Base-by-base conservation (phyloP, 2,113 vertebrate genomes). In the Indicator indicator region DNA sequence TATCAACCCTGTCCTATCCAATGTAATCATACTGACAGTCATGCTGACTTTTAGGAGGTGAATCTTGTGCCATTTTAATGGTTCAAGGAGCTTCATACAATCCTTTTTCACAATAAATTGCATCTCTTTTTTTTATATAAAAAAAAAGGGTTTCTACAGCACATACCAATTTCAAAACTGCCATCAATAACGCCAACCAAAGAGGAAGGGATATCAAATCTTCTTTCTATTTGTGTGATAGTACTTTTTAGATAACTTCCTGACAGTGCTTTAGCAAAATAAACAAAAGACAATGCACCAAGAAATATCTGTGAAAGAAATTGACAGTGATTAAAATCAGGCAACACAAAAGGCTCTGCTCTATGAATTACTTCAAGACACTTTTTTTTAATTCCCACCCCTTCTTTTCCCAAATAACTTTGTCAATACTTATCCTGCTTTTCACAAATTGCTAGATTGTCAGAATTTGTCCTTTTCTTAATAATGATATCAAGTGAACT, bases 191-290 rank as follows among this genome's bases (percentile, higher is more conserved):
- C 90, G 16, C 99, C 99, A 96, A 99, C 98, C 95, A 99, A 96
- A 94, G 99, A 99, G 94, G 99, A 99, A 69, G 99, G 98, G 86
- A 99, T 98, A 89, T 99, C 99, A 93, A 99, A 99, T 95, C 99
- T 98, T 93, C 98, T 98, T 97, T 99, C 99, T 97, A 99, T 98
- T 97, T 99, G 99, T 19, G 99, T 99, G 96, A 99, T 99, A 95
- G 99, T 99, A 93, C 99, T 99, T 97, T 99, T 99, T 96, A 99
- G 97, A 86, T 99, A 99, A 95, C 99, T 99, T 96, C 98, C 99
- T 30, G 98, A 97, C 87, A 99, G 88, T 11, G 99, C 98, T 97
- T 99, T 99, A 81, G 99, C 98, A 97, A 99, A 99, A 97, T 99
- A 99, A 95, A 98, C 98, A 83, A 99, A 99, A 91, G 98, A 99